Conservation (phyloP, 2,797 vertebrate genomes). For the Psittacula derbiana region DNA sequence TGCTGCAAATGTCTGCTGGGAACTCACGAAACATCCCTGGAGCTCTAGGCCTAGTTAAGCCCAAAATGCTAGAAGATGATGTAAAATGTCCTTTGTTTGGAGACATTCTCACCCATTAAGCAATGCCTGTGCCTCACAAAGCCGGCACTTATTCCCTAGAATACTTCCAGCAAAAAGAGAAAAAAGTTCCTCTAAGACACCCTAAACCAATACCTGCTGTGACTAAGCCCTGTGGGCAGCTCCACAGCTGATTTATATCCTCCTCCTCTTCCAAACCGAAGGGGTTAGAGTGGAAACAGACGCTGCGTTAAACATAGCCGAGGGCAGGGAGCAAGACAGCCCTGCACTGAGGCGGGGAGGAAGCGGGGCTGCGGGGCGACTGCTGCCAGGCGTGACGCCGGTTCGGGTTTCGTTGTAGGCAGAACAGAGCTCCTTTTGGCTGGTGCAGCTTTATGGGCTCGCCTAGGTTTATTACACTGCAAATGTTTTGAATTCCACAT, state of each 20-base stretch:
- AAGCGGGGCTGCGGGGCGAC: constrained; percentile 23
- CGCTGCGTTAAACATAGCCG: not conserved
- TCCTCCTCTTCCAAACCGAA: constrained; percentile 6
- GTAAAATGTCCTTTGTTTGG: constrained; percentile 39
- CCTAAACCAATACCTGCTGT: constrained; percentile 67
- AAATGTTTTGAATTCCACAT: constrained; percentile 67
- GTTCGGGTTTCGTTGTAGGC: constrained; percentile 35
- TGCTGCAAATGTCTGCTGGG: not conserved
- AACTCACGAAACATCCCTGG: not conserved
- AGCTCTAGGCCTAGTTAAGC: not conserved
- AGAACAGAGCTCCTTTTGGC: constrained; percentile 58
- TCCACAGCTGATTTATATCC: constrained; percentile 57
- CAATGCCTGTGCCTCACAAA: constrained; percentile 37
- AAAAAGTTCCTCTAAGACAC: constrained; percentile 32
- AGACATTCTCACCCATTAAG: not conserved
- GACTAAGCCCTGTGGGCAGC: constrained; percentile 62
- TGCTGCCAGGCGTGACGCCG: constrained; percentile 44
- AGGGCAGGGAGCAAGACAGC: not conserved
- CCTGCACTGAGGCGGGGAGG: not conserved
- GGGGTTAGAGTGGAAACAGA: constrained; percentile 58
- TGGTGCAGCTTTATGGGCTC: constrained; percentile 47
- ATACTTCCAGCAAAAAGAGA: constrained; percentile 1
- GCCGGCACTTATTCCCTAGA: constrained; percentile 59
- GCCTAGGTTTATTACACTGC: constrained; percentile 50
- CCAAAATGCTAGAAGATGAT: not conserved